A percentile compares a stretch with the other conserved stretches of the same genome.
phyloP scores from a whole-genome alignment of 2,888 invertebrate species.

The Drosophila monieri region DNA sequence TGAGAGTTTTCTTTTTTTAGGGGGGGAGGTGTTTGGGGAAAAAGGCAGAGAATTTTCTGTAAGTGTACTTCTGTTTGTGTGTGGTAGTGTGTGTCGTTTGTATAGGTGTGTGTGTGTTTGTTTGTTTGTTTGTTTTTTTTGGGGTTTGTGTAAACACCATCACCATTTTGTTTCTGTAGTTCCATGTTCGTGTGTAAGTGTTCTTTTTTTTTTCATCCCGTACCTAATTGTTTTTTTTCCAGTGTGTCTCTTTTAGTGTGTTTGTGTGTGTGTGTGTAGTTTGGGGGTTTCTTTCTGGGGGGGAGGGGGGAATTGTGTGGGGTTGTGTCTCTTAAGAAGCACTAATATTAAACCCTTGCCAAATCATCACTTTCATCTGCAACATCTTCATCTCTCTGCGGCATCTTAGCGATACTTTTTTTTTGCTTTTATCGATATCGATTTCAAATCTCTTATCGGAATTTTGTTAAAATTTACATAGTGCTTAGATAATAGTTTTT shows the following conservation, averaged over 20 bases:
- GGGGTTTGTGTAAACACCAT: slow-evolving; percentile 59
- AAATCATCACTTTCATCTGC: slow-evolving; percentile 43
- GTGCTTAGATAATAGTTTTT: slow-evolving; percentile 30
- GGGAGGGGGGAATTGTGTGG: slow-evolving; percentile 34
- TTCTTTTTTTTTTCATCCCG: neutral
- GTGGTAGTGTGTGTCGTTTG: slow-evolving; percentile 25
- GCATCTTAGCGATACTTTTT: slow-evolving; percentile 22
- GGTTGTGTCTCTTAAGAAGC: slow-evolving; percentile 63
- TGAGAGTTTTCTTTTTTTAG: slow-evolving; percentile 15
- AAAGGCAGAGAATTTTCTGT: slow-evolving; percentile 3
- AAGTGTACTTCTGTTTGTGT: slow-evolving; percentile 20
- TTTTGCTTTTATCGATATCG: slow-evolving; percentile 12
- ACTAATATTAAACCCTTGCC: slow-evolving; percentile 65
- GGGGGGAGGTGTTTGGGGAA: neutral
- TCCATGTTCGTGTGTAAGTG: slow-evolving; percentile 11
- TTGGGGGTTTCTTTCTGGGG: slow-evolving; percentile 10
- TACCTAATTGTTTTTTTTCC: slow-evolving; percentile 28
- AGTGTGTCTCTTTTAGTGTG: slow-evolving; percentile 13
- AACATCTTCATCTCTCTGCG: slow-evolving; percentile 33
- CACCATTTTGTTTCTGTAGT: slow-evolving; percentile 48
- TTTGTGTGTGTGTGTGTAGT: slow-evolving; percentile 22
- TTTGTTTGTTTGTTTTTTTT: neutral
- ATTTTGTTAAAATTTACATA: slow-evolving; percentile 39
- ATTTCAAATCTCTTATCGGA: slow-evolving; percentile 23
- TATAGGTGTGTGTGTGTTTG: neutral